Conservation (phyloP, 2,113 vertebrate species). For the Clarias macrocephalus region DNA sequence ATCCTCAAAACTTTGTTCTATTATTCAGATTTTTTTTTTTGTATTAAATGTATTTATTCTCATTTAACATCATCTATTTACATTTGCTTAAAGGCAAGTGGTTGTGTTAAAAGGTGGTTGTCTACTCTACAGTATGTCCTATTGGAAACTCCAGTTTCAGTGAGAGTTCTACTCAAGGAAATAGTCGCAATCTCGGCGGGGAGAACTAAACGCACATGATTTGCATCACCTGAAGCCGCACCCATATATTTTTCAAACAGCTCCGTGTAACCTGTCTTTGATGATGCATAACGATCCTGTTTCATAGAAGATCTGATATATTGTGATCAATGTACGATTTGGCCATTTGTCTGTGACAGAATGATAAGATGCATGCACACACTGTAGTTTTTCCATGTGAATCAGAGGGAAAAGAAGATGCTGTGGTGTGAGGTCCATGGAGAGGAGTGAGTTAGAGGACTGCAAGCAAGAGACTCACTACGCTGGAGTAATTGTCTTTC, state of each 20-base stretch:
- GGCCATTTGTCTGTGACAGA: background rate
- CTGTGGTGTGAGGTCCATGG: background rate
- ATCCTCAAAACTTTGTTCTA: no score
- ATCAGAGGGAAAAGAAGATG: background rate
- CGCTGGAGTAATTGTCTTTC: slow-evolving; percentile 15
- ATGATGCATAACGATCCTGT: background rate
- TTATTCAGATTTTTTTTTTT: background rate
- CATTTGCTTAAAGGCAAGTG: background rate
- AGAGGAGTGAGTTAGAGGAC: background rate
- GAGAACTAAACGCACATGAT: background rate
- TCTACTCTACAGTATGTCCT: background rate
- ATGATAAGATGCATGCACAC: background rate
- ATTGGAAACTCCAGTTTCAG: background rate
- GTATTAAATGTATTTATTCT: background rate
- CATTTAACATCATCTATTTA: background rate
- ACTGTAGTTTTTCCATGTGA: background rate
- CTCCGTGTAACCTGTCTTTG: background rate
- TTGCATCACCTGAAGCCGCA: background rate
- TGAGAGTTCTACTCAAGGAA: no score
- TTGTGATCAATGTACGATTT: background rate
- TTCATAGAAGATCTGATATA: background rate
- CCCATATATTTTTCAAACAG: background rate
- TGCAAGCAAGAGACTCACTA: background rate
- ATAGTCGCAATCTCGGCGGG: no score
- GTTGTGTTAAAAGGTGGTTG: background rate